Conservation (phyloP, 2,797 vertebrate genomes). For the Pyrocephalus nanus region DNA sequence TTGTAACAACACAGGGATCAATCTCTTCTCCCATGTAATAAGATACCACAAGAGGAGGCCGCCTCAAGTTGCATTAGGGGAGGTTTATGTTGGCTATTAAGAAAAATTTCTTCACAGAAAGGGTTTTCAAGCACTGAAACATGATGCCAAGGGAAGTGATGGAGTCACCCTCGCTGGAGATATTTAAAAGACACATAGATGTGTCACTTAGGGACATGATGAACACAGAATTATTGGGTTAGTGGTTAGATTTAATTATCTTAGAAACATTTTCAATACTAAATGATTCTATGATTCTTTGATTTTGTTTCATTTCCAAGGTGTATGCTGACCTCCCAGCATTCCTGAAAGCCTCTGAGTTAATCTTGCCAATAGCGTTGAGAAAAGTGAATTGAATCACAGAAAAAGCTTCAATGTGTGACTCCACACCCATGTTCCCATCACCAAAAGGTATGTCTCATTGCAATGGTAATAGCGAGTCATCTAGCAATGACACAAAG, state of each 20-base stretch:
- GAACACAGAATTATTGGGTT: neutral
- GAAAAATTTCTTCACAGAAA: neutral
- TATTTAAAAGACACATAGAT: neutral
- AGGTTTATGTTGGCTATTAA: neutral
- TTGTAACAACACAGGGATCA: rapidly evolving
- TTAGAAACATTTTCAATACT: neutral
- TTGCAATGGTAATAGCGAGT: neutral
- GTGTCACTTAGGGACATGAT: too few relatives aligned
- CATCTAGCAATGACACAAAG: neutral
- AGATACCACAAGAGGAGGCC: neutral
- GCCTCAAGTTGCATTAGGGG: neutral
- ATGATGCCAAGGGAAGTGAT: neutral
- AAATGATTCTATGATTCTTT: neutral
- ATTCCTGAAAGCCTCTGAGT: neutral
- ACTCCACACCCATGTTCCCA: neutral
- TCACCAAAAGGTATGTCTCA: neutral
- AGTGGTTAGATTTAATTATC: rapidly evolving
- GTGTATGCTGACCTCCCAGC: neutral
- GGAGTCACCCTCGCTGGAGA: neutral
- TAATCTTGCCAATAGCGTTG: neutral
- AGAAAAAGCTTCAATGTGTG: neutral
- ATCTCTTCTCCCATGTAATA: neutral
- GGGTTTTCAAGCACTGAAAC: neutral
- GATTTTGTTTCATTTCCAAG: neutral
- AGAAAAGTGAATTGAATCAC: neutral